phyloP scores from a whole-genome alignment of 2,888 invertebrate genomes.

The Lysandra coridon region DNA sequence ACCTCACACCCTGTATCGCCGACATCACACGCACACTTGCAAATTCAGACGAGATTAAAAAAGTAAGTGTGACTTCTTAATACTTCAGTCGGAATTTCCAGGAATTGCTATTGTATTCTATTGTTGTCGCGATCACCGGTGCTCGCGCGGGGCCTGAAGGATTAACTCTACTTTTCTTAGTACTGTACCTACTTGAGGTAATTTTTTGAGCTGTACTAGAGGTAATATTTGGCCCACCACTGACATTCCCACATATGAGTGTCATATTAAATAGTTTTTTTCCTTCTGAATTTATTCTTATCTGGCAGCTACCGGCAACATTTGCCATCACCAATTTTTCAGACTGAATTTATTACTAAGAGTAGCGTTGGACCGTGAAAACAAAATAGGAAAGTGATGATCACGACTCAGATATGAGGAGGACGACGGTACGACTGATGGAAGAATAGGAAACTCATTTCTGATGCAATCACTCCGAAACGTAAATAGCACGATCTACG shows the following conservation, averaged over 20 bases:
- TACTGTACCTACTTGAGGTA: background rate
- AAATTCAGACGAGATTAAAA: background rate
- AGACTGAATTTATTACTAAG: background rate
- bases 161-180: background rate
- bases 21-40: background rate
- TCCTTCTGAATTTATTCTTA: too few relatives aligned
- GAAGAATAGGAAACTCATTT: background rate
- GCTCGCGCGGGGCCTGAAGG: too few relatives aligned
- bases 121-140: too few relatives aligned
- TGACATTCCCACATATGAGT: too few relatives aligned
- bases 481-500: background rate
- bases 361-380: too few relatives aligned
- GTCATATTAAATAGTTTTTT: too few relatives aligned
- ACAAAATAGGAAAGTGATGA: too few relatives aligned
- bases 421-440: background rate
- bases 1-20: constrained; percentile 16
- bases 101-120: too few relatives aligned
- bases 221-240: background rate
- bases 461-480: background rate
- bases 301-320: background rate
- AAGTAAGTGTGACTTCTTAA: background rate
- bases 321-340: background rate
- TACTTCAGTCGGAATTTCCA: too few relatives aligned
- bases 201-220: background rate
- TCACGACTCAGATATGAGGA: too few relatives aligned